These are phyloP conservation scores for Carposina sasakii DNA, from an alignment of 1,140 invertebrate genomes.

Conservation along the genomic window DNA sequence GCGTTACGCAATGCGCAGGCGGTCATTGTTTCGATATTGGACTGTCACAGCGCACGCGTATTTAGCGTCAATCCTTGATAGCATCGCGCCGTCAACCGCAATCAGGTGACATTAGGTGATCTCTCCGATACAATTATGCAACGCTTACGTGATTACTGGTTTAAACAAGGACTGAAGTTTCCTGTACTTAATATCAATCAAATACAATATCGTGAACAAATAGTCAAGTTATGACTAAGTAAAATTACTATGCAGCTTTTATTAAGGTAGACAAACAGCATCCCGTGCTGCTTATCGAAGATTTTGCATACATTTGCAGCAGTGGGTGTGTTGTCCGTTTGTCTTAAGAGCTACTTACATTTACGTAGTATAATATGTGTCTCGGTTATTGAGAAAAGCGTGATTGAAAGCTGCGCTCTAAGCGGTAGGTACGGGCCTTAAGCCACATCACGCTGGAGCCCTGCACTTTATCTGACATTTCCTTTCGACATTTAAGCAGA, in stretches of 20 bases:
- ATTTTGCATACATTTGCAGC: too few species aligned
- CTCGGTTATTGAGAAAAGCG: slow-evolving; percentile 19
- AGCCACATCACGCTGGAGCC: slow-evolving; percentile 56
- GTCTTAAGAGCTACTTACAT: too few species aligned
- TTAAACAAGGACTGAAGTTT: too few species aligned
- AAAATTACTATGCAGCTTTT: too few species aligned
- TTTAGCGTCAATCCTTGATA: slow-evolving; percentile 70
- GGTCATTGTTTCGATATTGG: slow-evolving; percentile 68
- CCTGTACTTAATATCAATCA: too few species aligned
- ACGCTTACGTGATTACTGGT: slow-evolving; percentile 8
- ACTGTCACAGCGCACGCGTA: slow-evolving; percentile 59
- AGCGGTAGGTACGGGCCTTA: slow-evolving; percentile 40
- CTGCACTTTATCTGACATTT: slow-evolving; percentile 69
- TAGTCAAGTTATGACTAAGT: too few species aligned
- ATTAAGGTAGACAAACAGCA: too few species aligned
- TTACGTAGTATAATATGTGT: too few species aligned
- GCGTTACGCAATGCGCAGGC: slow-evolving; percentile 50
- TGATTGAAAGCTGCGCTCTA: slow-evolving; percentile 33
- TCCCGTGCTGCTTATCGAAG: too few species aligned
- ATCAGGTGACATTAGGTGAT: slow-evolving; percentile 7
- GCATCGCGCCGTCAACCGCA: slow-evolving; percentile 38
- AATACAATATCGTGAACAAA: too few species aligned
- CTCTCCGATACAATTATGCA: slow-evolving; percentile 11
- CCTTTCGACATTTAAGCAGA: slow-evolving; percentile 70
- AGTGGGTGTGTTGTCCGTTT: too few species aligned